Base-by-base conservation (phyloP, 1,140 invertebrate genomes). In the Tetranychus cinnabarinus region DNA sequence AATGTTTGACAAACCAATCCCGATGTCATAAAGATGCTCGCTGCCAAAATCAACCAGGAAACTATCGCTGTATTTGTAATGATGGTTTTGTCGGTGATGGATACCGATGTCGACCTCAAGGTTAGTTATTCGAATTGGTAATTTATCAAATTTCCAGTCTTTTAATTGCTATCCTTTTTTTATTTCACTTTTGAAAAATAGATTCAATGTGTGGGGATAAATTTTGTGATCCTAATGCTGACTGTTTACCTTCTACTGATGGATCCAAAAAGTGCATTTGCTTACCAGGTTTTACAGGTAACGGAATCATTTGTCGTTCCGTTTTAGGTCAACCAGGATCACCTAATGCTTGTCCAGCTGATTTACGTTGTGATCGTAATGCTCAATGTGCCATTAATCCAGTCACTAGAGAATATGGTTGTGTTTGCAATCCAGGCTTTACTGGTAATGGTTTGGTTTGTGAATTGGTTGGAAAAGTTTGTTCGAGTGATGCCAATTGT, bases 41-140 rank as follows among this genome's bases (percentile, higher is more conserved):
- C 36, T 96, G 90, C 68, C 76, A 81, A 33, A 95, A 96, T 69
- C 77, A 80, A 55, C 78, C 81, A 47, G 90, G 90, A 6, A 71
- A 3, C 59, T 67, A 48, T 65, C 60, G 67, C 42, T 84, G 82
- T 68, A 67, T 69, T 12, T 83, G 82, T 67, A 61, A 72, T 34
- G 68, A 70, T 3, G 89, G 88, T 2, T 96, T 77, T 69, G 76
- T 78, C 59, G 91, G 91, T 5, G 84, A 95, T 71, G 92, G 91
- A 2, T 81, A 81, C 63, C 73, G 73, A 10, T 91, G 88, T 68
- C 80, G 80, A 8, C 5, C 4, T 33, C 4, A 52, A 42, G 39
- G 39, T 42, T 42, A 1, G 39, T 23, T 23, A 23, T 23, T 23
- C 23, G 0, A 23, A 23, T 23, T 23, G 23, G 23, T 23, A 0